Evolutionary conservation across 1,140 invertebrate genomes (phyloP), one percentile per base, ranked within the genome.

Genomic region (Drosophila miranda): DNA sequence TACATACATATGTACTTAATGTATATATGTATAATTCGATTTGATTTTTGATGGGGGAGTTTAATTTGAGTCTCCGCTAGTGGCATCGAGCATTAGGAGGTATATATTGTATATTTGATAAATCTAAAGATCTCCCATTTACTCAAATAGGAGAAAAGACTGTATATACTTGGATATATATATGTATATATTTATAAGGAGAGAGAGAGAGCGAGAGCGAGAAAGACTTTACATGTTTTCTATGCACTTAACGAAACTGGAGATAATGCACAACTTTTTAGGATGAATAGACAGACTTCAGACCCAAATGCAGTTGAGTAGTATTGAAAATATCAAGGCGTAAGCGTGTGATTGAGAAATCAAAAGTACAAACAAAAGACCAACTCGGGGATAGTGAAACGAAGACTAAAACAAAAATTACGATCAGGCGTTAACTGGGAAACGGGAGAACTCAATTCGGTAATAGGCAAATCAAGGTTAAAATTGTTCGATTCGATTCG

Each of bases 301-400:
- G 73, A 75, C 60, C 77, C 69, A 81, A 64, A 87, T 81, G 82
- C 82, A 87, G 74, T 87, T 5, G 23, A 26, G 23, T 86, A 87
- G 68, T 80, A 78, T 38, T 66, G 26, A 19, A 48, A 48, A 58
- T 64, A 38, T 38, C 59, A 57, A 86, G 86, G 81, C 81, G 69
- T 67, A 86, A 86, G 81, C 82, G 82, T 86, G 81, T 87, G 81
- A 86, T 78, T 56, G 43, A 28, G n/a, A 66, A 50, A 50, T 16
- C 23, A 43, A 51, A 19, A 56, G 13, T 11, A 38, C 34, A 59
- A 70, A 61, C 3, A 3, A 63, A 60, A 61, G 28, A 59, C 30
- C 19, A 73, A 64, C 45, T 46, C 2, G 63, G 63, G 54, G 21
- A 30, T 62, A 60, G 14, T n/a, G 7, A 64, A 73, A 30, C 6